phyloP scores from a whole-genome alignment of 2,888 invertebrate species.

The Caenorhabditis sinica region DNA sequence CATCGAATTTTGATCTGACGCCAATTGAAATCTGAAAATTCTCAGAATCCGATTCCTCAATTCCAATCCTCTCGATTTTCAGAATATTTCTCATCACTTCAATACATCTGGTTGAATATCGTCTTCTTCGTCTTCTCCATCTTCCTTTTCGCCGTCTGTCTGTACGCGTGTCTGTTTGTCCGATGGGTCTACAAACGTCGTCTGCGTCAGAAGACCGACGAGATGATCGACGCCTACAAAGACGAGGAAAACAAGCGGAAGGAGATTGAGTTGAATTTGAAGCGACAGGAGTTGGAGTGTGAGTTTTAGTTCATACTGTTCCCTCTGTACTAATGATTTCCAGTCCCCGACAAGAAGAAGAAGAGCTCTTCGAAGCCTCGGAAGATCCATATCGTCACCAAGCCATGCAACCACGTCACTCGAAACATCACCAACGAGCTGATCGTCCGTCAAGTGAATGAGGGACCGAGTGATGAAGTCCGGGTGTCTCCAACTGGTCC shows the following conservation, averaged over 20 bases:
- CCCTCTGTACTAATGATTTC: background rate
- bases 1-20: no score
- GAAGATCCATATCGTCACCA: constrained; percentile 49
- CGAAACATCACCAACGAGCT: constrained; percentile 25
- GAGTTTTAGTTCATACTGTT: constrained; percentile 2
- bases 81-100: constrained; percentile 57
- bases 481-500: constrained; percentile 16
- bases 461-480: constrained; percentile 32
- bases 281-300: constrained; percentile 47
- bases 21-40: no score
- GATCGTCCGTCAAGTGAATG: constrained; percentile 41
- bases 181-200: constrained; percentile 64
- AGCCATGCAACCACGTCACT: constrained; percentile 43
- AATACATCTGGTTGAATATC: constrained; percentile 60
- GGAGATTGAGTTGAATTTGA: constrained; percentile 46
- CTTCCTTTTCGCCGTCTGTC: constrained; percentile 55
- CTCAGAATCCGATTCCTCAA: no score
- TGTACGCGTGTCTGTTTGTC: constrained; percentile 60
- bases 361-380: constrained; percentile 3
- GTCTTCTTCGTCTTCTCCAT: constrained; percentile 59
- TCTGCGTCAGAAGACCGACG: constrained; percentile 58
- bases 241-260: constrained; percentile 45
- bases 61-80: background rate
- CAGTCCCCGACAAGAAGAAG: constrained; percentile 35
- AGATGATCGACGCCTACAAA: constrained; percentile 59